These are phyloP conservation scores for Trichogramma dendrolimi DNA, from an alignment of 2,888 invertebrate genomes.

Conservation along the genomic window DNA sequence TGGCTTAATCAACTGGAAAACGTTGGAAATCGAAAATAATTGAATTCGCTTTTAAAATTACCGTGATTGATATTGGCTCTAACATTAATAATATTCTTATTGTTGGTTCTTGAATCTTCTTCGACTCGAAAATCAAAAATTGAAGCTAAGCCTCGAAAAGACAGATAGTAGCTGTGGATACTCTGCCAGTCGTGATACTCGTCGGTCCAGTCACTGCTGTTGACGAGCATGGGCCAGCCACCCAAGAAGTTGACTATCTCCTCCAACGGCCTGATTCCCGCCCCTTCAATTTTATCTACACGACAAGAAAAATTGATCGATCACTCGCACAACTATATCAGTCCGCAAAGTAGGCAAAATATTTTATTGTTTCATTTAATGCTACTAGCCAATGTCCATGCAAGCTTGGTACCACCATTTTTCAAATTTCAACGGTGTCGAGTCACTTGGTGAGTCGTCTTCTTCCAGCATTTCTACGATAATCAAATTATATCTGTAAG, in stretches of 20 bases:
- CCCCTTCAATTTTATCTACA: conserved; percentile 13
- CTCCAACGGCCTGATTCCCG: conserved; percentile 7
- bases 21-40: neutral
- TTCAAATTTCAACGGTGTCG: conserved; percentile 2
- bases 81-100: neutral
- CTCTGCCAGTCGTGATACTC: conserved; percentile 16
- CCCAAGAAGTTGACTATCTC: conserved; percentile 8
- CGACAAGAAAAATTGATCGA: neutral
- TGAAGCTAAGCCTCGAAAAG: neutral
- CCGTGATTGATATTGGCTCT: neutral
- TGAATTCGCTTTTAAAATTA: neutral
- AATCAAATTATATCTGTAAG: neutral
- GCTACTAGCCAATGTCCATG: conserved; percentile 9
- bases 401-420: conserved; percentile 12
- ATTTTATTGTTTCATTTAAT: neutral
- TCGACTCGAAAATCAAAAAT: conserved; percentile 7
- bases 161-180: conserved; percentile 7
- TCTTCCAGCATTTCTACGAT: conserved; percentile 14
- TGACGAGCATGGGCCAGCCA: conserved; percentile 16
- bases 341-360: neutral
- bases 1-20: conserved; percentile 11
- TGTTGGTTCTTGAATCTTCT: conserved; percentile 4
- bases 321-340: neutral
- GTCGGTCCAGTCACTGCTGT: conserved; percentile 7
- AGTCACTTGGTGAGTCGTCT: neutral